phyloP scores from a whole-genome alignment of 2,888 invertebrate species.

The Yponomeuta cagnagella region DNA sequence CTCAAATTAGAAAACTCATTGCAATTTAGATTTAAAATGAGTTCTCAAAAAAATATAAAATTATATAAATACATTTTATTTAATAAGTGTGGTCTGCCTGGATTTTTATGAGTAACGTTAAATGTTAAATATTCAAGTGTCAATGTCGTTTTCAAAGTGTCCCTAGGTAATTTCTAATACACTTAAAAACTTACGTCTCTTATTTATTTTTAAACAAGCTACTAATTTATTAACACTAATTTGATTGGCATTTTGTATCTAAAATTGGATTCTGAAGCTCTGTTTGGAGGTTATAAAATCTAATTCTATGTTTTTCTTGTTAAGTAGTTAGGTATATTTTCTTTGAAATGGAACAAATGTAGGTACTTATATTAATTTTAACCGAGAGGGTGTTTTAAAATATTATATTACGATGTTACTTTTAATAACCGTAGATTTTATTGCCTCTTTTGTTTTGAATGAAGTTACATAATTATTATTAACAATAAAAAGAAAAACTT shows the following conservation, averaged over 20 bases:
- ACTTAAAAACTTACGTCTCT: not conserved
- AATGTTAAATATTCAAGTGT: not conserved
- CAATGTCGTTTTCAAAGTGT: conserved; percentile 8
- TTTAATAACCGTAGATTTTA: not conserved
- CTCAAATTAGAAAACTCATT: too few relatives aligned
- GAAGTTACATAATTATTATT: not conserved
- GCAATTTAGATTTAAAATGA: too few relatives aligned
- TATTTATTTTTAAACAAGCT: conserved; percentile 14
- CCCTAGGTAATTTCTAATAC: not conserved
- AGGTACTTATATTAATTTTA: not conserved
- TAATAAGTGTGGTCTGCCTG: not conserved
- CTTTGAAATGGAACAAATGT: not conserved
- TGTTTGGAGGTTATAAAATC: conserved; percentile 32
- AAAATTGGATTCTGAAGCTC: conserved; percentile 62
- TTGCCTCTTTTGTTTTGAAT: not conserved
- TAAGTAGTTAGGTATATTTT: conserved; percentile 1
- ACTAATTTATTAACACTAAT: conserved; percentile 18
- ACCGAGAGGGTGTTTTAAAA: not conserved
- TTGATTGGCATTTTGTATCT: conserved; percentile 41
- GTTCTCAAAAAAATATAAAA: too few relatives aligned
- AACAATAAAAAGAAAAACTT: not conserved
- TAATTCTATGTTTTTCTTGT: not conserved
- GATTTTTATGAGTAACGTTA: not conserved
- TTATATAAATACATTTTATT: too few relatives aligned
- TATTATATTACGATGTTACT: not conserved